Base-by-base conservation (phyloP, 1,140 invertebrate species). In the Eueides isabella region DNA sequence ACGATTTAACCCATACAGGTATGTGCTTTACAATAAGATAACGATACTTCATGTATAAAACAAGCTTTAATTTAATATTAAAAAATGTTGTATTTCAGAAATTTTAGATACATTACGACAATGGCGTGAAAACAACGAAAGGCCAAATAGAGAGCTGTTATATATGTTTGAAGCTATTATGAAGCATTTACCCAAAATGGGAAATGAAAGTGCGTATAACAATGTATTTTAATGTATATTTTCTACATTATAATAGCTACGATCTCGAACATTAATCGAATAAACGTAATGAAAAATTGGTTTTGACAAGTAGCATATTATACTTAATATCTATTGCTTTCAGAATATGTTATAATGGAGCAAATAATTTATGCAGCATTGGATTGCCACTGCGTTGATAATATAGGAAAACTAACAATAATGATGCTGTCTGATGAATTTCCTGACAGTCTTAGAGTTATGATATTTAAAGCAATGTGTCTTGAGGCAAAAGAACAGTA, bases 91-190 rank as follows among this genome's bases (percentile, higher is more conserved):
- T 55, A 26, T 55, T 55, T 19, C 85, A 99, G 98, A 98, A 82
- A 97, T 96, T 61, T 94, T 96, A 80, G 97, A 98, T 79, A 93
- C 96, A 75, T 94, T 99, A 65, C 94, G 97, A 77, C 95, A 96
- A 80, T 98, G 98, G 97, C 95, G 99, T 85, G 99, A 99, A 93
- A 97, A 98, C 80, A 98, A 98, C 85, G 96, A 97, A 63, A 94
- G 99, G 48, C 95, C 96, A 85, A 99, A 98, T 87, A 92, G 97
- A 85, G 97, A 99, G 85, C 95, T 99, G 1, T 94, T 99, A 1
- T 95, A 97, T 77, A 88, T 99, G 67, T 99, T 98, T 98, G 95
- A 97, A 76, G 94, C 94, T 5, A 94, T 96, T 44, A 88, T 99
- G n/a, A 95, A 95, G 83, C 96, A 97, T 88, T 90, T 96, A 28